A percentile compares a stretch with the other conserved stretches of the same genome.
These are phyloP conservation scores for Griposia aprilina DNA, from an alignment of 2,888 invertebrate species.

Conservation along the genomic window DNA sequence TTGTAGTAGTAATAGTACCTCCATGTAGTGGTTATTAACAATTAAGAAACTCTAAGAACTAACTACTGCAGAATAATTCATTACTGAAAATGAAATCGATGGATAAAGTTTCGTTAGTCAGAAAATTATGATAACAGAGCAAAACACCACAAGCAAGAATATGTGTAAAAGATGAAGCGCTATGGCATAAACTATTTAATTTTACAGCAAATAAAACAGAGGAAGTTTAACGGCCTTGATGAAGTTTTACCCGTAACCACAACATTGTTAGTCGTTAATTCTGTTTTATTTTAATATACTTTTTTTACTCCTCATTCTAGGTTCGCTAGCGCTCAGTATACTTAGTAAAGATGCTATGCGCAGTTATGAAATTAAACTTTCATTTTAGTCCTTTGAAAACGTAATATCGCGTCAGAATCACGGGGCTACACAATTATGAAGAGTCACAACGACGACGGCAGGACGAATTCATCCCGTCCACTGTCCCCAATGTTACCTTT, in stretches of 20 bases:
- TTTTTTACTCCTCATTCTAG: slow-evolving; percentile 3
- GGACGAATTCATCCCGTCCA: slow-evolving; percentile 37
- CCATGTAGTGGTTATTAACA: not conserved
- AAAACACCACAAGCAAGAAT: not conserved
- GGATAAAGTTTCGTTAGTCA: not conserved
- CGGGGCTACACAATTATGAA: slow-evolving; percentile 34
- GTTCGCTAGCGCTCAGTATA: slow-evolving; percentile 9
- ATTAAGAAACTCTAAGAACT: too few relatives aligned
- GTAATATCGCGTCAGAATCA: slow-evolving; percentile 35
- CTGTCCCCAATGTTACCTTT: slow-evolving; percentile 23
- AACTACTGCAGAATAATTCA: too few relatives aligned
- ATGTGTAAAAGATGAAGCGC: not conserved
- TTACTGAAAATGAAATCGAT: not conserved
- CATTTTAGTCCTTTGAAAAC: slow-evolving; percentile 24
- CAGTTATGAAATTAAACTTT: slow-evolving; percentile 42
- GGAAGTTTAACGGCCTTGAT: not conserved
- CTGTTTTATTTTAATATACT: slow-evolving; percentile 17
- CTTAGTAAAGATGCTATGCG: slow-evolving; percentile 13
- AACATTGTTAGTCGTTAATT: not conserved
- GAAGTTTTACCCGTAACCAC: slow-evolving; percentile 14
- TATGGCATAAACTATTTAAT: not conserved
- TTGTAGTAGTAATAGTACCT: not conserved
- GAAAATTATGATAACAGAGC: not conserved
- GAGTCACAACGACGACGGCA: slow-evolving; percentile 15
- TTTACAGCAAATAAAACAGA: not conserved